phyloP scores from a whole-genome alignment of 2,113 vertebrate genomes.

The Larimichthys polyactis region DNA sequence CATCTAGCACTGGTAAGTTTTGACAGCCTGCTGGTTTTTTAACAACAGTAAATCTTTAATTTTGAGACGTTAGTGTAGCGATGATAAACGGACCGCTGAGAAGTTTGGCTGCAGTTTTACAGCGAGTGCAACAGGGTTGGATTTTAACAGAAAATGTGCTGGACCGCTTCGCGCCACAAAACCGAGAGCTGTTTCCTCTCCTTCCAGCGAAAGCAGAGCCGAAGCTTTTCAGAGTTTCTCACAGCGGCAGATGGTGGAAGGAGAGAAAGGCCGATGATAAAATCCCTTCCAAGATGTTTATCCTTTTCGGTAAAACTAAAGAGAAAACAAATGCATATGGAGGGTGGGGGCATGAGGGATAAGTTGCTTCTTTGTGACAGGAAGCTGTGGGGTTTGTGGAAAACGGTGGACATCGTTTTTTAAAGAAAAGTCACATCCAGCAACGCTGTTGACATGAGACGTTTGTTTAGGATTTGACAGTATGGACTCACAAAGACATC shows the following conservation, averaged over 20 bases:
- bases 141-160: conserved; percentile 32
- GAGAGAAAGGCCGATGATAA: conserved; percentile 58
- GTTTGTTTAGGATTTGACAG: conserved; percentile 9
- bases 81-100: conserved; percentile 39
- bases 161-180: conserved; percentile 15
- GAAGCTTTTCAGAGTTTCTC: conserved; percentile 52
- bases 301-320: conserved; percentile 65
- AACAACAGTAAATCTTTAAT: conserved; percentile 43
- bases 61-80: conserved; percentile 19
- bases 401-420: conserved; percentile 23
- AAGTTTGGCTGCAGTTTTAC: conserved; percentile 40
- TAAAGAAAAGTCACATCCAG: background rate
- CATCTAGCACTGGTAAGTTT: background rate
- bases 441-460: conserved; percentile 8
- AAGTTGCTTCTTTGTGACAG: conserved; percentile 35
- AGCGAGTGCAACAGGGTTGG: conserved; percentile 45
- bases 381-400: conserved; percentile 24
- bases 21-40: conserved; percentile 34
- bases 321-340: conserved; percentile 75
- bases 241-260: conserved; percentile 72
- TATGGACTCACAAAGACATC: background rate
- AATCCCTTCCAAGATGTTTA: conserved; percentile 74
- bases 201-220: conserved; percentile 31
- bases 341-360: conserved; percentile 47
- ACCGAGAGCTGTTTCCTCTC: conserved; percentile 21